Conservation (phyloP, 2,888 invertebrate genomes). For the Drosophila subquinaria region DNA sequence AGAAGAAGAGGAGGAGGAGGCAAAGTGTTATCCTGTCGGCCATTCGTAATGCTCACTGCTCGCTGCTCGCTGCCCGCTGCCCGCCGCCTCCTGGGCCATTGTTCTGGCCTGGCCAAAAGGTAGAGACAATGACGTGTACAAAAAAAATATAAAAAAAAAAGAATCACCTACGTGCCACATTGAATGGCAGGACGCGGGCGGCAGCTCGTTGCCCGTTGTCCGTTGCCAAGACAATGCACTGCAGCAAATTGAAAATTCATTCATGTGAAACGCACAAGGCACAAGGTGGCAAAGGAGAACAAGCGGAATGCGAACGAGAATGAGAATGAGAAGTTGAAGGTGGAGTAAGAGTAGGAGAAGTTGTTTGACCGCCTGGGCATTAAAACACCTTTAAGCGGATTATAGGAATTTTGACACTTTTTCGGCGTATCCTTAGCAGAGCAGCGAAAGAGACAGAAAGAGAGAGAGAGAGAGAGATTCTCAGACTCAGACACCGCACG, state of each 20-base stretch:
- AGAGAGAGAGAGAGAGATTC: constrained; percentile 2
- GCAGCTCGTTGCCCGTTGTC: constrained; percentile 38
- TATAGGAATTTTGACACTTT: constrained; percentile 83
- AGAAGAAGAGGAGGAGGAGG: constrained; percentile 11
- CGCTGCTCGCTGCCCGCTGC: constrained; percentile 39
- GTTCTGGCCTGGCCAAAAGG: constrained; percentile 61
- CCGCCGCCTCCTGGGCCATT: constrained; percentile 76
- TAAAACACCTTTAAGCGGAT: constrained; percentile 83
- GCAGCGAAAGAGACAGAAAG: constrained; percentile 4
- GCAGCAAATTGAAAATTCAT: constrained; percentile 82
- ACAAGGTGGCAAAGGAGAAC: constrained; percentile 55
- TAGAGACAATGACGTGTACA: constrained; percentile 75
- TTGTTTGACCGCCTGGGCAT: constrained; percentile 67
- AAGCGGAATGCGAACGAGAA: constrained; percentile 15
- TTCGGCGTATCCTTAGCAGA: constrained; percentile 73
- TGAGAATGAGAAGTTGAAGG: constrained; percentile 4
- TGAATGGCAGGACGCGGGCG: constrained; percentile 78
- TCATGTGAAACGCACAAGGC: constrained; percentile 76
- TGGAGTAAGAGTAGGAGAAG: constrained; percentile 31
- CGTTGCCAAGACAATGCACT: constrained; percentile 79
- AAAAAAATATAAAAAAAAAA: constrained; percentile 42
- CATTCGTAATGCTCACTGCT: constrained; percentile 60
- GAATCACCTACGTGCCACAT: constrained; percentile 75
- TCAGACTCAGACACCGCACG: constrained; percentile 38
- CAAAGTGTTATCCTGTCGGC: constrained; percentile 70